Evolutionary conservation across 2,797 vertebrate species (phyloP).

Genomic region (Yasuhikotakia modesta): DNA sequence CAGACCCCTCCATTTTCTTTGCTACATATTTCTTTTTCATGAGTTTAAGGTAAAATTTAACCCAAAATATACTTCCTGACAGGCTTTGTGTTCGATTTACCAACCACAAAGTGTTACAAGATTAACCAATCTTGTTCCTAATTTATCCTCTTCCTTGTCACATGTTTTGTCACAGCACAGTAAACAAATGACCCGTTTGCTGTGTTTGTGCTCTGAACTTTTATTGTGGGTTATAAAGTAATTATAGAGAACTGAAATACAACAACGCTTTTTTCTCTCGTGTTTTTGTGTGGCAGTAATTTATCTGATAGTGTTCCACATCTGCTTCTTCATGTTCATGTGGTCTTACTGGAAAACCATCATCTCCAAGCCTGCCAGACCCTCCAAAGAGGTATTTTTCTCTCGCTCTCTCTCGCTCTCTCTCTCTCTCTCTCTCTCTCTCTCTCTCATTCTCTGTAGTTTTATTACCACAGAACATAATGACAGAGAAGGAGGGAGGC

Average conservation of each 20-base stretch:
- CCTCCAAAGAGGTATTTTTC: conserved; percentile 86
- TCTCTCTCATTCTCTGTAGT: conserved; percentile 26
- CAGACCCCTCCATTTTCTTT: too few relatives aligned
- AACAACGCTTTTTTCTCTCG: background rate
- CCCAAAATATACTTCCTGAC: background rate
- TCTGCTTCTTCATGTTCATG: conserved; percentile 90
- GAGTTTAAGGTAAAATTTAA: background rate
- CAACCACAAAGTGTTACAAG: conserved; percentile 4
- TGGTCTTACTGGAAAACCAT: conserved; percentile 99
- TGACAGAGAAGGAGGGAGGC: conserved; percentile 28
- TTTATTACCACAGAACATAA: conserved; percentile 44
- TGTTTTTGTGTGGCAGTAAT: conserved; percentile 80
- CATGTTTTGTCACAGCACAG: conserved; percentile 9
- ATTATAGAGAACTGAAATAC: background rate
- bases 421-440: background rate
- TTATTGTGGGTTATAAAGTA: background rate
- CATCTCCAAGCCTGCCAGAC: conserved; percentile 84
- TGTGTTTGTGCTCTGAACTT: conserved; percentile 10
- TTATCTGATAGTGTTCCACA: conserved; percentile 94
- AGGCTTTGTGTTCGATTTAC: background rate
- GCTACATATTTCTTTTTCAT: too few relatives aligned
- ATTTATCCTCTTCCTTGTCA: background rate
- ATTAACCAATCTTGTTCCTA: background rate
- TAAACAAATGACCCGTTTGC: background rate
- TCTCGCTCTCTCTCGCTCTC: background rate